Conservation (phyloP, 1,140 invertebrate genomes). For the Lamellibrachia luymesi region DNA sequence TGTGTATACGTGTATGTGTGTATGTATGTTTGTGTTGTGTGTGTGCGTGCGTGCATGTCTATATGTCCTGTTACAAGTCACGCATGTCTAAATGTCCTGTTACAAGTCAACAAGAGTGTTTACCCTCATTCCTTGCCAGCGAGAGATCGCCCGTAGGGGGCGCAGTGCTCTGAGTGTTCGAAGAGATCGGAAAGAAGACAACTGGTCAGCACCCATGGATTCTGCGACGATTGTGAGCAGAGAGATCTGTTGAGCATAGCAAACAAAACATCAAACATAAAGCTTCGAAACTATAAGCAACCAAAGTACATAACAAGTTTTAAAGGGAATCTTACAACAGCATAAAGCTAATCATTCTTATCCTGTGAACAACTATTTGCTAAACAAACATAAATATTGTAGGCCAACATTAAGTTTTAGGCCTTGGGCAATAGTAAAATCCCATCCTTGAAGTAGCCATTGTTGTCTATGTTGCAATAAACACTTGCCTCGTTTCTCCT, state of each 20-base stretch:
- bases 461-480: no score
- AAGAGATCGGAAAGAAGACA: constrained; percentile 77
- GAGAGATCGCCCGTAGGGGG: constrained; percentile 85
- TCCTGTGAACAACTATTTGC: no score
- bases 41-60: background rate
- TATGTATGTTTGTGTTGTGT: background rate
- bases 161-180: constrained; percentile 85
- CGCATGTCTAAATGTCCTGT: no score
- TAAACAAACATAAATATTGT: no score
- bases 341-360: no score
- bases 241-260: constrained; percentile 42
- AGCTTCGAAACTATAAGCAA: background rate
- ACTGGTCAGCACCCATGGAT: constrained; percentile 40
- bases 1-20: no score
- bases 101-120: constrained; percentile 51
- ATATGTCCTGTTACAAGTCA: background rate
- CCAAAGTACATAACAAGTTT: no score
- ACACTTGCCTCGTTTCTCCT: no score
- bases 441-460: no score
- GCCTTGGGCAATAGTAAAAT: no score
- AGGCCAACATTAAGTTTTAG: no score
- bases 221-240: constrained; percentile 44
- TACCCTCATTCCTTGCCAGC: constrained; percentile 96
- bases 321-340: no score
- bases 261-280: background rate